Percentiles rank a stretch among this genome's conserved stretches.
Evolutionary conservation across 2,113 vertebrate genomes (phyloP).

Genomic region (Ibidorhyncha struthersii): DNA sequence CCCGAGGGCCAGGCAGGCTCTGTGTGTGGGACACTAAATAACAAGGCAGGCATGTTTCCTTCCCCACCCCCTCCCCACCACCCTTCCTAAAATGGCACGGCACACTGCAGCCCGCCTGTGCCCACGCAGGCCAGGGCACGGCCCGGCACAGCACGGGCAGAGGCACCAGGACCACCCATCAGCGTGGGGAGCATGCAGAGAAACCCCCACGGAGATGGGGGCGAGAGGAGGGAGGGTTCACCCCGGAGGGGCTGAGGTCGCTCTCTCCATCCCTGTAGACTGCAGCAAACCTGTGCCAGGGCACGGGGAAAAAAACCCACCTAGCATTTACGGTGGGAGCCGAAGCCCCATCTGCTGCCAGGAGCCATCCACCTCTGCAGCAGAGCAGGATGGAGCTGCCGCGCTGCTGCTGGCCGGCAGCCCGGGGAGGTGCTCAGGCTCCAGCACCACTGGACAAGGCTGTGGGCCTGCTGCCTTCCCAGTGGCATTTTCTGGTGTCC

Average conservation of each 20-base stretch:
- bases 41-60: background rate
- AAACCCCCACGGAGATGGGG: fast-evolving
- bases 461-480: background rate
- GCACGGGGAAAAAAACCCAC: background rate
- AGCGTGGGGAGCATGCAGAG: background rate
- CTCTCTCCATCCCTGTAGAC: background rate
- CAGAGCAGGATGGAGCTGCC: background rate
- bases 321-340: fast-evolving
- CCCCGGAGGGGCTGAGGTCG: fast-evolving
- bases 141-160: background rate
- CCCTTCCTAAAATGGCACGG: background rate
- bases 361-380: background rate
- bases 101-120: background rate
- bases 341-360: background rate
- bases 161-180: background rate
- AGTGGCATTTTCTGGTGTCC: background rate
- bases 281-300: background rate
- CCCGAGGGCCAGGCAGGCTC: constrained; percentile 52
- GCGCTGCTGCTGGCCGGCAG: background rate
- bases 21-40: constrained; percentile 21
- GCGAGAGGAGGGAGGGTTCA: background rate
- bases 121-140: background rate
- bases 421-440: background rate
- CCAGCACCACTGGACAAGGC: fast-evolving
- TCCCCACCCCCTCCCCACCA: background rate